Base-by-base conservation (phyloP, 2,888 invertebrate genomes). In the Drosophila setosimentum region DNA sequence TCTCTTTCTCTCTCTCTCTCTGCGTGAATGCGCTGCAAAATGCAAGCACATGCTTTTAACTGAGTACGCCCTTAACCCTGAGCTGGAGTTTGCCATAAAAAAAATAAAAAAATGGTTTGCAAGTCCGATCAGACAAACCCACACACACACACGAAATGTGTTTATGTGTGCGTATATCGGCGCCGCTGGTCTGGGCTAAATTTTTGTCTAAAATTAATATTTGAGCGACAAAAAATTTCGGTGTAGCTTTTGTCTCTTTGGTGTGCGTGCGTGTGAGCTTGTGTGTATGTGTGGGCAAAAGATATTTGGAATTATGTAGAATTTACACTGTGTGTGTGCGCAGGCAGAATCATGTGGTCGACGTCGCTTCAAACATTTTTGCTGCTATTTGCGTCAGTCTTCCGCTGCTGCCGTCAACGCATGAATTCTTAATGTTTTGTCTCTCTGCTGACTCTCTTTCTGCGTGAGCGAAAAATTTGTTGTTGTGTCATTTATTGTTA, bases 201-300 rank as follows among this genome's bases (percentile, higher is more conserved):
- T 68, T 78, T 73, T 80, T 66, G 85, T 83, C 89, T 89, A 87
- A 90, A 90, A 86, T 90, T 90, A 87, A 90, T 87, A 90, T 90
- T 88, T 83, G 82, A 80, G 88, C 87, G 85, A 89, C 80, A 85
- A 82, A 82, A 80, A 66, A 53, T 74, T 53, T 72, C 49, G 50
- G 68, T 71, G 66, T 80, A 60, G 76, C 65, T 53, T 72, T 72
- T 68, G 59, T 50, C 21, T 67, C 49, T 30, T 35, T 54, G n/a
- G 21, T 30, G 30, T 57, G 29, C 11, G 42, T 42, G 29, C 10
- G 30, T 63, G 59, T 57, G 63, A 54, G 67, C 63, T 54, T 66
- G 60, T 70, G 35, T 68, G 49, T 13, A 30, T 50, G 61, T 82
- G 77, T 73, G 65, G 58, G 65, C 61, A 65, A 75, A 81, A 71